Evolutionary conservation across 2,113 vertebrate species (phyloP).

Genomic region (Numida meleagris): DNA sequence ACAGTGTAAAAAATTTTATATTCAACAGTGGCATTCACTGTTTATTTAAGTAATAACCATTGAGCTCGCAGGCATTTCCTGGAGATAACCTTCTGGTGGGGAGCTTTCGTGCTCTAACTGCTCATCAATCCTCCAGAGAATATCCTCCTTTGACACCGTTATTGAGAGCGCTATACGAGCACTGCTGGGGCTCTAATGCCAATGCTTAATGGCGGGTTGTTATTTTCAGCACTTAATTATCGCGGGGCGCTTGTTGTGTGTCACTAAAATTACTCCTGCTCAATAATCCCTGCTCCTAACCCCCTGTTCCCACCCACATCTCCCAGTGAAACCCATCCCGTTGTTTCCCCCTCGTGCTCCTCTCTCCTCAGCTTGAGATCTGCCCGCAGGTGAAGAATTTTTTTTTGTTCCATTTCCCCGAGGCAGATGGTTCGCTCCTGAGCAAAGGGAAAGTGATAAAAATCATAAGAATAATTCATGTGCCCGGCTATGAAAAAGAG

Average conservation of each 20-base stretch:
- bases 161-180: no score
- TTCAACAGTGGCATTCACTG: background rate
- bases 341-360: background rate
- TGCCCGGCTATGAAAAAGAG: background rate
- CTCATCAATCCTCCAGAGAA: slow-evolving; percentile 8
- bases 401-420: no score
- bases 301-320: background rate
- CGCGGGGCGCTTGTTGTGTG: background rate
- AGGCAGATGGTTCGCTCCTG: no score
- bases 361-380: background rate
- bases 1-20: background rate
- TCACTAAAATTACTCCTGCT: background rate
- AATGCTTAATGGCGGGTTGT: background rate
- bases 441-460: background rate
- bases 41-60: slow-evolving; percentile 13
- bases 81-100: background rate
- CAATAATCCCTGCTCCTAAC: background rate
- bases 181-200: background rate
- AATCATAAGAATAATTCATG: background rate
- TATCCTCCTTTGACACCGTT: background rate
- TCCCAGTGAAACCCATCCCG: background rate
- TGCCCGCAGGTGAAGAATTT: background rate
- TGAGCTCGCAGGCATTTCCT: background rate
- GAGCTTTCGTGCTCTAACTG: background rate
- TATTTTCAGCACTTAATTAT: slow-evolving; percentile 27